A percentile compares a stretch with the other conserved stretches of the same genome.
Conservation (phyloP, 2,113 vertebrate genomes). For the Proteles cristata region DNA sequence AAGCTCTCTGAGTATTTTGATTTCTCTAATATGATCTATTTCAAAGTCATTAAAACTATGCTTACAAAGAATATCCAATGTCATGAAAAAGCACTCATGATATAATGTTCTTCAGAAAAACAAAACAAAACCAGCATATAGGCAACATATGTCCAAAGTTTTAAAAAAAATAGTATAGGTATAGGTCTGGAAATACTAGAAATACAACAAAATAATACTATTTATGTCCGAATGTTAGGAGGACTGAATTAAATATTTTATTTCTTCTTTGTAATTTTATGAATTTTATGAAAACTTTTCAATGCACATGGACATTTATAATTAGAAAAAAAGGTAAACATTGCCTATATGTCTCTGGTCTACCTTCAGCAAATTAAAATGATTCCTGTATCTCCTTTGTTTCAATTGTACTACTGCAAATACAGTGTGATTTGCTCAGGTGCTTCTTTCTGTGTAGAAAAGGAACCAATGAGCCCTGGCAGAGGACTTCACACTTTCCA, state of each 20-base stretch:
- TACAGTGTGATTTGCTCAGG: background rate
- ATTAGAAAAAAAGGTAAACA: background rate
- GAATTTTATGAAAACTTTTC: background rate
- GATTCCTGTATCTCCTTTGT: background rate
- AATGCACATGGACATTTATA: background rate
- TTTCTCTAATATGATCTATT: constrained; percentile 41
- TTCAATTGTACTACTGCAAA: background rate
- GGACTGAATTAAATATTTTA: background rate
- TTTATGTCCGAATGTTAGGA: background rate
- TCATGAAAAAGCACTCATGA: background rate
- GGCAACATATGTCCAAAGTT: background rate
- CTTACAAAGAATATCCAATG: background rate
- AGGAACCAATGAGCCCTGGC: background rate
- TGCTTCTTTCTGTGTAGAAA: background rate
- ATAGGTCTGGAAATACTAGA: background rate
- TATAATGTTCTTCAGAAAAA: background rate
- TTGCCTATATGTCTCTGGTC: background rate
- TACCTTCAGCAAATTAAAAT: background rate
- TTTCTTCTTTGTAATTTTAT: constrained; percentile 17
- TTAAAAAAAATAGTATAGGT: background rate
- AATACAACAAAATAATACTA: constrained; percentile 22
- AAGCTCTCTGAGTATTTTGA: constrained; percentile 48
- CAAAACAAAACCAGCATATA: background rate
- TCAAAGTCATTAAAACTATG: constrained; percentile 2
- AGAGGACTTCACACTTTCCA: background rate